Conservation (phyloP, 2,797 vertebrate species). For the Catharus ustulatus region DNA sequence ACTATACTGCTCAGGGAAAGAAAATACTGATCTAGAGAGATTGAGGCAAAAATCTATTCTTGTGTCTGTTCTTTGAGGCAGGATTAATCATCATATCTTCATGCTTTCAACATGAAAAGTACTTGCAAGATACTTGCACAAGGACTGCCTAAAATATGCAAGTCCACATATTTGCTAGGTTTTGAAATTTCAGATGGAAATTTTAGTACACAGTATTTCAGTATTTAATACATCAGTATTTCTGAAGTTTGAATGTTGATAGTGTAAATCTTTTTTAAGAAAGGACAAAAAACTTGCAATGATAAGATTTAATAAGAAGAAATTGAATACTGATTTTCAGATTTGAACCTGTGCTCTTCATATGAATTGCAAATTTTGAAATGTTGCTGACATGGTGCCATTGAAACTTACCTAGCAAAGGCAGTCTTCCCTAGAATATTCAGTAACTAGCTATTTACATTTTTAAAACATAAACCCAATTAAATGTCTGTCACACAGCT, state of each 20-base stretch:
- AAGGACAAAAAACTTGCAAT: not conserved
- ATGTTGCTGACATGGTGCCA: not conserved
- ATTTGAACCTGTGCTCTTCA: not conserved
- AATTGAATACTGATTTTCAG: not conserved
- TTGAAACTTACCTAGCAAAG: not conserved
- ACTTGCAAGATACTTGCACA: not conserved
- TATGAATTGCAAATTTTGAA: slow-evolving; percentile 7
- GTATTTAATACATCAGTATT: not conserved
- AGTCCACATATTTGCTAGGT: not conserved
- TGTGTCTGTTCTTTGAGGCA: not conserved
- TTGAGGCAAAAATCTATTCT: not conserved
- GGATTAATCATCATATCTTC: not conserved
- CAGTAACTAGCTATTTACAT: slow-evolving; percentile 31
- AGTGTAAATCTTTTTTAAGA: not conserved
- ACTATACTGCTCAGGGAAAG: not conserved
- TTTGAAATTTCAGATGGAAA: not conserved
- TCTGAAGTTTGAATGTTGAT: not conserved
- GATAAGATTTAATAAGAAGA: not conserved
- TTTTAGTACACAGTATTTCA: not conserved
- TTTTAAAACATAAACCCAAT: slow-evolving; percentile 47
- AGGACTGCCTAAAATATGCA: not conserved
- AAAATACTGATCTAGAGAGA: not conserved
- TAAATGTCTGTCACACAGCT: slow-evolving; percentile 45
- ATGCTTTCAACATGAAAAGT: not conserved
- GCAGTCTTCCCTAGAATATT: not conserved